A percentile compares a stretch with the other conserved stretches of the same genome.
Conservation (phyloP, 2,888 invertebrate species). For the Lycaena phlaeas region DNA sequence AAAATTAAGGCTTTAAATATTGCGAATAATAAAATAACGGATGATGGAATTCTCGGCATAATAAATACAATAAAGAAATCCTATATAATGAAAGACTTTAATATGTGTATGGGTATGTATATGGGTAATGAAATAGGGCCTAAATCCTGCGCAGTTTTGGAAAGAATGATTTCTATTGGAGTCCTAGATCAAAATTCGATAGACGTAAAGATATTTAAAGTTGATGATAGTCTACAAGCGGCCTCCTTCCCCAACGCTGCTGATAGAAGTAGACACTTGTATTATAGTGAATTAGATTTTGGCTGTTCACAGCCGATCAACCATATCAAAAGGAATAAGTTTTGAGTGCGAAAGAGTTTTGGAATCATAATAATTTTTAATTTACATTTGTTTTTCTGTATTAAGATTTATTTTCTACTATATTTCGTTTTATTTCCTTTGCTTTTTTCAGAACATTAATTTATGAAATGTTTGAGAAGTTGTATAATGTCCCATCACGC, state of each 20-base stretch:
- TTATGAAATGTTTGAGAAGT: too few relatives aligned
- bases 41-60: conserved; percentile 64
- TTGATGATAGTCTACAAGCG: conserved; percentile 39
- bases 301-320: conserved; percentile 50
- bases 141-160: conserved; percentile 46
- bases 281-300: conserved; percentile 67
- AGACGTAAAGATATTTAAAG: conserved; percentile 47
- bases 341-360: not conserved
- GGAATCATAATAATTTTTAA: too few relatives aligned
- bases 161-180: conserved; percentile 48
- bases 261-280: conserved; percentile 64
- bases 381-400: too few relatives aligned
- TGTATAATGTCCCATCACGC: too few relatives aligned
- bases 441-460: too few relatives aligned
- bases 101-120: too few relatives aligned
- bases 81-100: conserved; percentile 43
- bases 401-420: too few relatives aligned
- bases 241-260: conserved; percentile 56
- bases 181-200: conserved; percentile 47
- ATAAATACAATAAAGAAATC: conserved; percentile 72
- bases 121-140: conserved; percentile 53
- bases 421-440: too few relatives aligned
- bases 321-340: conserved; percentile 45
- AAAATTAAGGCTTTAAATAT: conserved; percentile 73
- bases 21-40: conserved; percentile 67